These are phyloP conservation scores for Archilochus colubris DNA, from an alignment of 2,113 vertebrate genomes.

Conservation along the genomic window DNA sequence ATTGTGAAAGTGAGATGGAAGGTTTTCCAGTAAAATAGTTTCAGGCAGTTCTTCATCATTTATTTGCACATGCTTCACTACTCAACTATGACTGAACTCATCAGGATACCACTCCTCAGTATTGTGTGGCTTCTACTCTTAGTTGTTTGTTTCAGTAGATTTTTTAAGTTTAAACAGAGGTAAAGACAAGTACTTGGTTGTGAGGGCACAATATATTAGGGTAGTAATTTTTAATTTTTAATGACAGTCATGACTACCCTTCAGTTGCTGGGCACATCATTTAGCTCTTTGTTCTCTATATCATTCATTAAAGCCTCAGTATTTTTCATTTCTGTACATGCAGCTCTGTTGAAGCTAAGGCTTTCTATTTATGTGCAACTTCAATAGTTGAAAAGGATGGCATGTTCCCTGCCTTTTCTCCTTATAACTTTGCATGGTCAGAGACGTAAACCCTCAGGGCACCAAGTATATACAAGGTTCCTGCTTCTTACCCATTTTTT, in stretches of 20 bases:
- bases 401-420: background rate
- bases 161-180: background rate
- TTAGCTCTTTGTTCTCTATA: background rate
- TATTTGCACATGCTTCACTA: background rate
- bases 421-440: background rate
- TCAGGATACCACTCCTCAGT: background rate
- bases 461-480: background rate
- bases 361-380: background rate
- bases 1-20: background rate
- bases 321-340: background rate
- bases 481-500: background rate
- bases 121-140: background rate
- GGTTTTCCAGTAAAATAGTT: background rate
- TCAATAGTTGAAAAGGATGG: background rate
- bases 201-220: background rate
- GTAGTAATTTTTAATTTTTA: constrained; percentile 45
- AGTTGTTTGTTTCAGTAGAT: background rate
- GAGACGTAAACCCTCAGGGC: background rate
- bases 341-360: background rate
- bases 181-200: background rate
- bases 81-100: background rate
- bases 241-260: constrained; percentile 28
- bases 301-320: background rate
- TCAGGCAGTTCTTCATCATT: background rate
- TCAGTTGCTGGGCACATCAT: background rate